Percentiles rank a stretch among this genome's conserved stretches.
These are phyloP conservation scores for Ctenopoma multispine DNA, from an alignment of 2,797 vertebrate genomes.

Conservation along the genomic window DNA sequence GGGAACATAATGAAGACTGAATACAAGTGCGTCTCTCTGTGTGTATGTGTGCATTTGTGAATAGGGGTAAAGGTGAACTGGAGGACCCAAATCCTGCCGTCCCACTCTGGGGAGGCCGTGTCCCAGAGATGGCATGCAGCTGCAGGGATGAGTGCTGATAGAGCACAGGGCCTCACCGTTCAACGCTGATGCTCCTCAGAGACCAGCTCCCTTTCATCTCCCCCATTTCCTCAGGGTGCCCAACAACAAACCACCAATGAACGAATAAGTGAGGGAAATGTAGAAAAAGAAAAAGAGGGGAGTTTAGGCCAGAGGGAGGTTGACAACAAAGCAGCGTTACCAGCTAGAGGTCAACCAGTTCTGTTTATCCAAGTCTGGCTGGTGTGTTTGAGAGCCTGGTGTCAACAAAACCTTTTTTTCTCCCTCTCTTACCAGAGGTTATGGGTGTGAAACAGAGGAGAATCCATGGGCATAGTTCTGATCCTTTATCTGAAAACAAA, in stretches of 20 bases:
- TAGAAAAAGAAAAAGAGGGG: slow-evolving; percentile 29
- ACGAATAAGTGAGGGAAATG: slow-evolving; percentile 49
- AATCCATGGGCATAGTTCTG: slow-evolving; percentile 6
- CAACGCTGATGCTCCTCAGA: slow-evolving; percentile 68
- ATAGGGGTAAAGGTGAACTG: slow-evolving; percentile 53
- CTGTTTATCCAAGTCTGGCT: slow-evolving; percentile 52
- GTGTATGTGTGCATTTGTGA: slow-evolving; percentile 34
- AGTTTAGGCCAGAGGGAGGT: slow-evolving; percentile 53
- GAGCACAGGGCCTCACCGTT: slow-evolving; percentile 65
- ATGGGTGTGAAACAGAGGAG: slow-evolving; percentile 20
- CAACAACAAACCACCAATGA: slow-evolving; percentile 71
- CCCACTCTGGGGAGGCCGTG: slow-evolving; percentile 53
- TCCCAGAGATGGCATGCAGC: slow-evolving; percentile 56
- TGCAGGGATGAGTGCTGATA: slow-evolving; percentile 47
- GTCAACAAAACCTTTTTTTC: slow-evolving; percentile 32
- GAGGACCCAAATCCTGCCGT: slow-evolving; percentile 36
- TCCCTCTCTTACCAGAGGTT: slow-evolving; percentile 43
- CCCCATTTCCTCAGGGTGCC: slow-evolving; percentile 75
- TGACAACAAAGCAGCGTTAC: slow-evolving; percentile 30
- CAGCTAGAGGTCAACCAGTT: slow-evolving; percentile 56
- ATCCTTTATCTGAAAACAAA: slow-evolving; percentile 34
- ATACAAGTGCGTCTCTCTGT: slow-evolving; percentile 39
- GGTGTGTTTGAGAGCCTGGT: slow-evolving; percentile 5
- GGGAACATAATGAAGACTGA: slow-evolving; percentile 41
- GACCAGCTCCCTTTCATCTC: slow-evolving; percentile 82